Percentiles rank a stretch among this genome's conserved stretches.
Evolutionary conservation across 2,797 vertebrate genomes (phyloP).

Genomic region (Hippocampus kuda): DNA sequence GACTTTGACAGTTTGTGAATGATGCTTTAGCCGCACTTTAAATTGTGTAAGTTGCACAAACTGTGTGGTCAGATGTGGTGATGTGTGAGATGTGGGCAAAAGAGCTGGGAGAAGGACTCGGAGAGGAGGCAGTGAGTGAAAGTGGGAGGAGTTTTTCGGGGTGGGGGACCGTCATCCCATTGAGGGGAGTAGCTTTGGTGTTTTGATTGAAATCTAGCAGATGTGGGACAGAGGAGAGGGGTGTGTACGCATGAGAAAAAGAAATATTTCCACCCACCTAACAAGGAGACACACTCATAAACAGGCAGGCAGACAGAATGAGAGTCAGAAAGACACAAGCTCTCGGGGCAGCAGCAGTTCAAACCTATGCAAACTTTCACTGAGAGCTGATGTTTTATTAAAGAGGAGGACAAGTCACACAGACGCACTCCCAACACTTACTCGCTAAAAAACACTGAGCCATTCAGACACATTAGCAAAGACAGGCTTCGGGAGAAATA

Average conservation of each 20-base stretch:
- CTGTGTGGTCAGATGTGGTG: conserved; percentile 46
- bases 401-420: conserved; percentile 40
- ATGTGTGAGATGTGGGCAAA: conserved; percentile 41
- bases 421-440: conserved; percentile 26
- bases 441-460: conserved; percentile 38
- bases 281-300: conserved; percentile 70
- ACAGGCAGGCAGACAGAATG: conserved; percentile 54
- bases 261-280: conserved; percentile 74
- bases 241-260: conserved; percentile 46
- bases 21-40: conserved; percentile 24
- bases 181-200: conserved; percentile 60
- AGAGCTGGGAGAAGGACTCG: conserved; percentile 15
- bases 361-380: conserved; percentile 47
- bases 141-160: conserved; percentile 56
- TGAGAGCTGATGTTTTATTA: conserved; percentile 53
- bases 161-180: conserved; percentile 58
- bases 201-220: conserved; percentile 66
- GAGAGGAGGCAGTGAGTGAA: conserved; percentile 43
- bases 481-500: conserved; percentile 18
- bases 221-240: conserved; percentile 57
- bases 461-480: conserved; percentile 34
- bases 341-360: conserved; percentile 52
- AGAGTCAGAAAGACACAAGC: conserved; percentile 58
- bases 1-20: background rate
- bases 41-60: conserved; percentile 45